Percentiles rank a stretch among this genome's conserved stretches.
Conservation (phyloP, 1,140 invertebrate species). For the Anoplophora glabripennis region DNA sequence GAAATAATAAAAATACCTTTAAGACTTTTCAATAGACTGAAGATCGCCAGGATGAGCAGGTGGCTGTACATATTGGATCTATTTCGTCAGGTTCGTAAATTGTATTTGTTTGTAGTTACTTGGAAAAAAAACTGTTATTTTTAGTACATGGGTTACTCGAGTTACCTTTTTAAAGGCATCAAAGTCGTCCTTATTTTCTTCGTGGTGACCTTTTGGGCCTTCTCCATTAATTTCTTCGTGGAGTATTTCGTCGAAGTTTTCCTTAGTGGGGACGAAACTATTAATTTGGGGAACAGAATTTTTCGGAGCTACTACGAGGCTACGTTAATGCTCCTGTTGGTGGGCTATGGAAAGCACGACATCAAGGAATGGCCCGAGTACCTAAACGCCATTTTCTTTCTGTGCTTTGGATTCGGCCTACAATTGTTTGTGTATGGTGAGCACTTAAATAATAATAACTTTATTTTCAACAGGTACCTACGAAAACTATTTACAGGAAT, state of each 20-base stretch:
- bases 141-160: not conserved
- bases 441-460: too few species aligned
- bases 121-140: too few species aligned
- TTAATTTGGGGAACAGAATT: not conserved
- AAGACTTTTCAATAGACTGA: too few species aligned
- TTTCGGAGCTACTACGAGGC: not conserved
- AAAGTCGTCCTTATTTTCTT: not conserved
- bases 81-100: too few species aligned
- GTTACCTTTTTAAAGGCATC: not conserved
- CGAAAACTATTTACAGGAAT: too few species aligned
- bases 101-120: too few species aligned
- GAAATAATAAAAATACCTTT: too few species aligned
- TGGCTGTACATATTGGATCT: too few species aligned
- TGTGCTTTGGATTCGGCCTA: not conserved
- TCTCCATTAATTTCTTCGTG: not conserved
- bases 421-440: not conserved
- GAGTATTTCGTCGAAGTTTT: not conserved
- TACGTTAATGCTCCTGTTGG: conserved; percentile 3
- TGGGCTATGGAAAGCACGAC: not conserved
- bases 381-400: conserved; percentile 2
- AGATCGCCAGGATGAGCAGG: too few species aligned
- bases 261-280: not conserved
- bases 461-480: too few species aligned
- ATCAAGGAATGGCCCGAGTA: not conserved
- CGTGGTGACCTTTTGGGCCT: not conserved